Conservation (phyloP, 2,113 vertebrate genomes). For the Corapipo altera region DNA sequence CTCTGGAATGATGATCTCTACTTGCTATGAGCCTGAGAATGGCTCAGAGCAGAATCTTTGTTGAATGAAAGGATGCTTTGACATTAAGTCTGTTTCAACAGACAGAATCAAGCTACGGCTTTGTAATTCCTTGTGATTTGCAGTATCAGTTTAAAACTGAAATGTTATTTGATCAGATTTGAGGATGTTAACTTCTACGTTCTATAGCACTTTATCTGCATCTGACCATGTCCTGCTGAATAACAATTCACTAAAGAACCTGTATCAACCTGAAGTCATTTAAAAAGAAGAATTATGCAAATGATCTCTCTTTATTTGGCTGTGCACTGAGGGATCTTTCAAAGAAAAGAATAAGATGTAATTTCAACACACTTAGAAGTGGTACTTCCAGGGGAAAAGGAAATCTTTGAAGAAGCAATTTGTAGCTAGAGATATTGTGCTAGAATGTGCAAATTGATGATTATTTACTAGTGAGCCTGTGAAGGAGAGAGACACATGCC, state of each 20-base stretch:
- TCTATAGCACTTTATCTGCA: constrained; percentile 67
- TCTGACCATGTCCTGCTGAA: constrained; percentile 55
- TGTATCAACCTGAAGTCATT: constrained; percentile 48
- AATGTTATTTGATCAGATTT: constrained; percentile 65
- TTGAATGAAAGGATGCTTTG: constrained; percentile 22
- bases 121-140: constrained; percentile 58
- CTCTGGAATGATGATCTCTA: background rate
- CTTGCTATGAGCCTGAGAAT: background rate
- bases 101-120: constrained; percentile 32
- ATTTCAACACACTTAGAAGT: constrained; percentile 60
- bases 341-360: constrained; percentile 71
- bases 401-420: constrained; percentile 69
- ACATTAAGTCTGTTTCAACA: constrained; percentile 32
- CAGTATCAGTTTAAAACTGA: constrained; percentile 62
- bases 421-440: constrained; percentile 59
- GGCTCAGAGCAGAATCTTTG: constrained; percentile 3
- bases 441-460: constrained; percentile 68
- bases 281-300: constrained; percentile 64
- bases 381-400: constrained; percentile 51
- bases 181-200: constrained; percentile 60
- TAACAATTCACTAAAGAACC: constrained; percentile 64
- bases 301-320: constrained; percentile 58
- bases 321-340: constrained; percentile 40
- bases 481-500: constrained; percentile 54
- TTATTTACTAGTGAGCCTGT: constrained; percentile 67